Base-by-base conservation (phyloP, 2,797 vertebrate species). In the Onychomys arenicola region DNA sequence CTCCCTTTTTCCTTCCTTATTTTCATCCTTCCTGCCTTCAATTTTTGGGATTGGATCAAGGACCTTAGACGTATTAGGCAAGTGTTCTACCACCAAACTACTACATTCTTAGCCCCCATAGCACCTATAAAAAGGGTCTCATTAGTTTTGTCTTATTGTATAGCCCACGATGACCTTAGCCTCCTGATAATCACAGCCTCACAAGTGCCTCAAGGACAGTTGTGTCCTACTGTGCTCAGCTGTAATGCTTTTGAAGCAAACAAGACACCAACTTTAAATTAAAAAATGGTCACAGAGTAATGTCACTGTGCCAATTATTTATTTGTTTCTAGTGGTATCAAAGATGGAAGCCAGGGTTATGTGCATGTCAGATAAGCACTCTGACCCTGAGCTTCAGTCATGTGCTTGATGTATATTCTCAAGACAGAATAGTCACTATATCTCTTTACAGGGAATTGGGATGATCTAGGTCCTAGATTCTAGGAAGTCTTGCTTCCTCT, bases 361-460 rank as follows among this genome's bases (percentile, higher is more conserved):
- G 32, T 3, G 34, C 14, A 14, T 14, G 14, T 49, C 75, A 80
- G 46, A 0, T 43, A 71, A 80, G 8, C 78, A 29, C 14, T 25
- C 40, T 59, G 46, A 7, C 11, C 6, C 8, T 23, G 5, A 67
- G 32, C 6, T n/a, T 13, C 52, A 37, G 25, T 7, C 92, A 0
- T 59, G 10, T 49, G 32, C 14, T 12, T 21, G 1, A 55, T n/a
- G 13, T 6, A 19, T 1, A 11, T 29, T 63, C n/a, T 76, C 2
- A 46, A 34, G 5, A 40, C 2, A 37, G 0, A 9, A 27, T 6
- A 8, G 1, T 11, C 0, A 2, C 16, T 4, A 0, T 21, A 23
- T 32, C 11, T 2, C 43, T 27, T 49, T 83, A 17, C 14, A 9
- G n/a, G 3, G 27, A 7, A 2, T 16, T 32, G 34, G 6, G 8